Evolutionary conservation across 2,888 invertebrate species (phyloP).

Genomic region (Campoletis raptor): DNA sequence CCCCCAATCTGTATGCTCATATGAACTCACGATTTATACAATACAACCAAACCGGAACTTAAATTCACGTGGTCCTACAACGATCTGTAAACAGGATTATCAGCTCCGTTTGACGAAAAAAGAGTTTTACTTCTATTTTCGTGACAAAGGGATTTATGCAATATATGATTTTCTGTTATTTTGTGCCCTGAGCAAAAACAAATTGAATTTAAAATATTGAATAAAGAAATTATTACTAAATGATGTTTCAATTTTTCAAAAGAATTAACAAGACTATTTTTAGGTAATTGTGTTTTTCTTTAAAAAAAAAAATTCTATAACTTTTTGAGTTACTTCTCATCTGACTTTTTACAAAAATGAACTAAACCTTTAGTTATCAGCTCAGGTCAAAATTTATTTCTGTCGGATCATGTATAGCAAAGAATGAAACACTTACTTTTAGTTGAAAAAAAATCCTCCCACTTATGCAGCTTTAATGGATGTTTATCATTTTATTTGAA

Average conservation of each 20-base stretch:
- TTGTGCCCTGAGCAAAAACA: neutral
- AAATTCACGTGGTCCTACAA: slow-evolving; percentile 22
- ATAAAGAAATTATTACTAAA: too few species aligned
- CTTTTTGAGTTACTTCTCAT: neutral
- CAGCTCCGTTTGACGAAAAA: neutral
- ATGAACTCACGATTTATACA: slow-evolving; percentile 24
- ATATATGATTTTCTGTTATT: neutral
- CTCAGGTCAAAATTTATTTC: neutral
- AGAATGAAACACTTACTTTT: neutral
- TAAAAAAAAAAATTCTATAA: neutral
- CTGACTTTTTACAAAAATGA: too few species aligned
- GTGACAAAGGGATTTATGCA: neutral
- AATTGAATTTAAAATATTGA: too few species aligned
- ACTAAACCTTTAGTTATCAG: neutral
- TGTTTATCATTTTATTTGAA: neutral
- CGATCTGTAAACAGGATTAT: slow-evolving; percentile 29
- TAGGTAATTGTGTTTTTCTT: neutral
- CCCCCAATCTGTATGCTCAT: neutral
- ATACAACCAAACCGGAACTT: slow-evolving; percentile 39
- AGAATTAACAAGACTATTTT: neutral
- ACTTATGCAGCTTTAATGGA: neutral
- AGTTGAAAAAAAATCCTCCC: neutral
- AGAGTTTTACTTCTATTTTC: neutral
- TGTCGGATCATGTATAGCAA: too few species aligned
- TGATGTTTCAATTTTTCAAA: too few species aligned